Percentiles rank a stretch among this genome's conserved stretches.
Conservation (phyloP, 2,888 invertebrate genomes). For the Nasonia oneida region DNA sequence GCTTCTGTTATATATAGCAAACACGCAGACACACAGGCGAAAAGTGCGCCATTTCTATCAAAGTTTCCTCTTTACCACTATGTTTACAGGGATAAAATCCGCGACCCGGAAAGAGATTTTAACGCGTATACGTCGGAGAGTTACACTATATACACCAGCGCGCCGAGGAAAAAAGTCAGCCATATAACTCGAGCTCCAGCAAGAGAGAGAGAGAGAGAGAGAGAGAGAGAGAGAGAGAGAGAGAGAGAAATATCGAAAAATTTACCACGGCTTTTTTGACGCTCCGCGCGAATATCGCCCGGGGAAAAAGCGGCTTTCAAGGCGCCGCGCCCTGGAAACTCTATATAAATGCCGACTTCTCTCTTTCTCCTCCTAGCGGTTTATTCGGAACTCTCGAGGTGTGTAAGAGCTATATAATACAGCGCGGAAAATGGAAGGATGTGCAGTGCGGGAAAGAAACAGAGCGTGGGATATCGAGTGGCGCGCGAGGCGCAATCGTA, state of each 20-base stretch:
- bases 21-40: neutral
- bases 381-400: constrained; percentile 23
- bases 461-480: constrained; percentile 50
- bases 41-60: neutral
- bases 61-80: neutral
- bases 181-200: neutral
- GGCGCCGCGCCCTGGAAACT: neutral
- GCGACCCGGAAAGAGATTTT: constrained; percentile 24
- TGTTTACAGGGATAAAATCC: constrained; percentile 20
- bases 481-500: constrained; percentile 22
- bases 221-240: neutral
- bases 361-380: neutral
- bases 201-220: neutral
- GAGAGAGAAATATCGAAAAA: constrained; percentile 1
- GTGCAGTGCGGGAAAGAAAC: constrained; percentile 26
- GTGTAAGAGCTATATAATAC: constrained; percentile 3
- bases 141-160: neutral
- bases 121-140: neutral
- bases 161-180: neutral
- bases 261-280: neutral
- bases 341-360: neutral
- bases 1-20: neutral
- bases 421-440: constrained; percentile 35
- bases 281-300: neutral
- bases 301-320: constrained; percentile 4